Evolutionary conservation across 2,888 invertebrate species (phyloP).

Genomic region (Idaea straminata): DNA sequence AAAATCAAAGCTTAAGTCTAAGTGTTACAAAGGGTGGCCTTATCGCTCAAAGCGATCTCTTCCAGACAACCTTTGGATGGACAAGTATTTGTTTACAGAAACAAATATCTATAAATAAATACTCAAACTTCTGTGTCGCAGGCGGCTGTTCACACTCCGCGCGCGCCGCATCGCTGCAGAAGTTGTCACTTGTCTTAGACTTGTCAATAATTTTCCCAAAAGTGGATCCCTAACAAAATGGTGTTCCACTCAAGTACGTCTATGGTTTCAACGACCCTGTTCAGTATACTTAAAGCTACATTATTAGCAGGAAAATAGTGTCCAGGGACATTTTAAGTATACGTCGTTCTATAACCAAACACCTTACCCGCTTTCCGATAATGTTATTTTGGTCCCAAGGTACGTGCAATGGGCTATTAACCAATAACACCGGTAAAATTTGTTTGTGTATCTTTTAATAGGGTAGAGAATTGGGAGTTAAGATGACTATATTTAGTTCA

Average conservation of each 20-base stretch:
- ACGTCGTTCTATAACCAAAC: slow-evolving; percentile 38
- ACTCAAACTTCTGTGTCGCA: too few species aligned
- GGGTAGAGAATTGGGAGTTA: slow-evolving; percentile 24
- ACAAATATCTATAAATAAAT: too few species aligned
- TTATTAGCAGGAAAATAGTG: slow-evolving; percentile 46
- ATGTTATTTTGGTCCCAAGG: slow-evolving; percentile 23
- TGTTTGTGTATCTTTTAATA: not conserved
- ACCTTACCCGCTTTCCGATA: slow-evolving; percentile 25
- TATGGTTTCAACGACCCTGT: slow-evolving; percentile 35
- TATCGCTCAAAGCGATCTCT: too few species aligned
- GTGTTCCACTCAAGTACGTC: slow-evolving; percentile 18
- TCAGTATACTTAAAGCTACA: slow-evolving; percentile 41
- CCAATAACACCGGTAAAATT: slow-evolving; percentile 4
- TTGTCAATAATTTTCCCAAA: slow-evolving; percentile 1
- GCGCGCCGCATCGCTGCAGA: too few species aligned
- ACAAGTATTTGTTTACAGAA: too few species aligned
- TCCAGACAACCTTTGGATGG: too few species aligned
- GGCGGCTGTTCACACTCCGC: too few species aligned
- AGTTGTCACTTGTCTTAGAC: not conserved
- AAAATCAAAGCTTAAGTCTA: too few species aligned
- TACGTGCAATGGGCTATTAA: slow-evolving; percentile 27
- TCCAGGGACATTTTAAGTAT: slow-evolving; percentile 39
- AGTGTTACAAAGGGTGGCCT: too few species aligned
- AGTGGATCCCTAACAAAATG: not conserved
- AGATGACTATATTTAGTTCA: not conserved